Evolutionary conservation across 2,888 invertebrate genomes (phyloP).

Genomic region (Latheticus oryzae): DNA sequence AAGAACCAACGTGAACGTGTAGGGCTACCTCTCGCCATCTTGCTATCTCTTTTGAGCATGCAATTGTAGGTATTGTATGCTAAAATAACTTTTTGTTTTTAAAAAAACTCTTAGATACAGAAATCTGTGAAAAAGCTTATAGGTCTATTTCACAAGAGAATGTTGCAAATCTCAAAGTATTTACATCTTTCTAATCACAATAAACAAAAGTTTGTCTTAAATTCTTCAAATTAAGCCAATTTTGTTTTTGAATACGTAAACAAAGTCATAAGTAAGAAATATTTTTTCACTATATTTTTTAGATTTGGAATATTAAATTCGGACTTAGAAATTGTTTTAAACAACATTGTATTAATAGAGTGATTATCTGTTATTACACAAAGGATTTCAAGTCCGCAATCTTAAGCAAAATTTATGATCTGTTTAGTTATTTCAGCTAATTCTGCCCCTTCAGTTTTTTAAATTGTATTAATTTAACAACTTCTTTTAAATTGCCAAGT

Average conservation of each 20-base stretch:
- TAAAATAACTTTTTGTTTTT: conserved; percentile 41
- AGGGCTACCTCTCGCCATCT: neutral
- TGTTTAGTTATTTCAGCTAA: conserved; percentile 5
- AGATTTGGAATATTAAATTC: conserved; percentile 28
- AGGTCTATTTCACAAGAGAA: conserved; percentile 36
- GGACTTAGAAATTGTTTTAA: conserved; percentile 7
- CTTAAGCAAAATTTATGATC: conserved; percentile 11
- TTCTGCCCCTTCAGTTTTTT: conserved; percentile 10
- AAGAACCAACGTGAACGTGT: conserved; percentile 7
- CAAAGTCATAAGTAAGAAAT: conserved; percentile 35
- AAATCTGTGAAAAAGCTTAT: conserved; percentile 39
- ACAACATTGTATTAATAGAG: conserved; percentile 6
- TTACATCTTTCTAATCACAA: conserved; percentile 29
- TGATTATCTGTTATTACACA: conserved; percentile 20
- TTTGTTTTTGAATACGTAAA: conserved; percentile 41
- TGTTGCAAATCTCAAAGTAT: conserved; percentile 25
- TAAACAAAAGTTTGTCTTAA: conserved; percentile 34
- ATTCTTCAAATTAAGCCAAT: conserved; percentile 42
- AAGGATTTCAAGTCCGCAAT: conserved; percentile 16
- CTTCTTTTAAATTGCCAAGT: conserved; percentile 18
- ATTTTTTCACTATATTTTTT: conserved; percentile 31
- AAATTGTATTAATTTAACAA: conserved; percentile 14
- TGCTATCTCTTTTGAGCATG: conserved; percentile 27
- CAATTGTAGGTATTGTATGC: conserved; percentile 41
- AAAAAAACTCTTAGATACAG: conserved; percentile 35